A percentile compares a stretch with the other conserved stretches of the same genome.
These are phyloP conservation scores for Eriosoma lanigerum DNA, from an alignment of 1,140 invertebrate species.

Conservation along the genomic window DNA sequence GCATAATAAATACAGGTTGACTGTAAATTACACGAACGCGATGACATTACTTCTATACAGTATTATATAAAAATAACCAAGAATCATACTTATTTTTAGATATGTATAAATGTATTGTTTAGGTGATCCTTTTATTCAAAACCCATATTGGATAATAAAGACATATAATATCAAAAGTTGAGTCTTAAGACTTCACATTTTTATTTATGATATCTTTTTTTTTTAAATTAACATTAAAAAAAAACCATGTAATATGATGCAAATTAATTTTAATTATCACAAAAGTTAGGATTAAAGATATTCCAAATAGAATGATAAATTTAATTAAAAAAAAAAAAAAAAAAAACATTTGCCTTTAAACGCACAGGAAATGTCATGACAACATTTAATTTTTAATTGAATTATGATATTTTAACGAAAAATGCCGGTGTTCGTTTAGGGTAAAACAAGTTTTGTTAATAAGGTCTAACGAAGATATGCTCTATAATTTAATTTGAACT, in stretches of 20 bases:
- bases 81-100: too few species aligned
- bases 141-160: too few species aligned
- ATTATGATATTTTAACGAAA: conserved; percentile 36
- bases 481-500: conserved; percentile 43
- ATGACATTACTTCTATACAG: too few species aligned
- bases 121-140: too few species aligned
- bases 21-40: too few species aligned
- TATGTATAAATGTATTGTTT: too few species aligned
- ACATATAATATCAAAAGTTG: too few species aligned
- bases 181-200: too few species aligned
- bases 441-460: conserved; percentile 20
- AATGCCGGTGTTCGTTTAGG: neutral
- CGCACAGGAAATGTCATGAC: conserved; percentile 7
- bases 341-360: neutral
- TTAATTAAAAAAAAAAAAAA: neutral
- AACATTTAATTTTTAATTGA: conserved; percentile 39
- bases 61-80: too few species aligned
- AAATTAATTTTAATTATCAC: conserved; percentile 18
- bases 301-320: neutral
- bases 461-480: conserved; percentile 35
- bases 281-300: conserved; percentile 17
- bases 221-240: neutral
- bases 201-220: neutral
- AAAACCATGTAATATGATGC: neutral
- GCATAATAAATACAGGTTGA: too few species aligned